phyloP scores from a whole-genome alignment of 2,888 invertebrate genomes.

The Andrena flavipes region DNA sequence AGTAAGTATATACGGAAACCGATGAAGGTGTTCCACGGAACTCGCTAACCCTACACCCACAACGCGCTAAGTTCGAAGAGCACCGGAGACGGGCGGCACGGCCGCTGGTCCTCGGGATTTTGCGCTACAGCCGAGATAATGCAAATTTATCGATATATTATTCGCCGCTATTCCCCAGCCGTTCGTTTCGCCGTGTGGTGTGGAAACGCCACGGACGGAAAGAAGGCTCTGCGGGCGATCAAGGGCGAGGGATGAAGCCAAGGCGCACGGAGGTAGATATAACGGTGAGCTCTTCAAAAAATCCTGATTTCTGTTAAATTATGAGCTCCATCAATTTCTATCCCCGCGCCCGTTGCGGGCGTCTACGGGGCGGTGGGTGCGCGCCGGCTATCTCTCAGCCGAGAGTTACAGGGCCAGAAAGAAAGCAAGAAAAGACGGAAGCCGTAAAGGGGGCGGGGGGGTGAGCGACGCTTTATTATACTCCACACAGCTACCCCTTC shows the following conservation, averaged over 20 bases:
- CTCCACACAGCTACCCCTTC: conserved; percentile 48
- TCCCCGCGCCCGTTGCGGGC: conserved; percentile 34
- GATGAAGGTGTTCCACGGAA: neutral
- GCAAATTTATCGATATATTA: conserved; percentile 80
- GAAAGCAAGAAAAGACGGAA: conserved; percentile 57
- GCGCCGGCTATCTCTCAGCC: conserved; percentile 49
- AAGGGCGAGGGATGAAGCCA: neutral
- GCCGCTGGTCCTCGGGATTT: conserved; percentile 22
- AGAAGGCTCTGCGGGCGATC: neutral
- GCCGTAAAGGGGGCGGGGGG: conserved; percentile 42
- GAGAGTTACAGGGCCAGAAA: conserved; percentile 39
- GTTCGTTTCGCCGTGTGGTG: neutral
- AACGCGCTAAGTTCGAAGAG: too few relatives aligned
- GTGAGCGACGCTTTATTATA: conserved; percentile 69
- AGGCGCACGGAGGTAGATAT: neutral
- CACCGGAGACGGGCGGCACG: neutral
- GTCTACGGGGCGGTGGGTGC: conserved; percentile 39
- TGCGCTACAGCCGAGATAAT: conserved; percentile 74
- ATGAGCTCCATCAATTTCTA: conserved; percentile 78
- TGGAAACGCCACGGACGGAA: neutral
- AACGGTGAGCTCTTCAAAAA: conserved; percentile 53
- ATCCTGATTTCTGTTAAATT: conserved; percentile 75
- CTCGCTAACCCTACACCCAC: too few relatives aligned
- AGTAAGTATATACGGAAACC: neutral
- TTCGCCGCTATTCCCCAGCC: conserved; percentile 50